Conservation (phyloP, 2,888 invertebrate species). For the Drosophila eohydei region DNA sequence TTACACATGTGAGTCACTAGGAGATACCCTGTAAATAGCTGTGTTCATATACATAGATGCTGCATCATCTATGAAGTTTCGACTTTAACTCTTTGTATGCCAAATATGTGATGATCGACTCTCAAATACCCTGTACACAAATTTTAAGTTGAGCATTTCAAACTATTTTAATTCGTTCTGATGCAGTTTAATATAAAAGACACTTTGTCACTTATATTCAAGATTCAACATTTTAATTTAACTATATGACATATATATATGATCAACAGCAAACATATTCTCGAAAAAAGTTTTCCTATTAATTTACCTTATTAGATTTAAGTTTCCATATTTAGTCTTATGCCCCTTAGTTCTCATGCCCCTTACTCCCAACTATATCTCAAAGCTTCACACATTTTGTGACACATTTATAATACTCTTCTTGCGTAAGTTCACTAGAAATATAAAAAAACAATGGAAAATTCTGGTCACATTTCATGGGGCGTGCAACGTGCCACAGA, state of each 20-base stretch:
- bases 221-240: no score
- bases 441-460: slow-evolving; percentile 12
- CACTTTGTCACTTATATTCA: no score
- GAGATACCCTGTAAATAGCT: neutral
- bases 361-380: neutral
- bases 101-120: neutral
- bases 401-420: neutral
- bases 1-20: neutral
- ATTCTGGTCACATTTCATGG: slow-evolving; percentile 35
- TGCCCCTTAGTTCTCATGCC: no score
- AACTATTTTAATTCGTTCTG: no score
- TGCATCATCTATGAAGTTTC: neutral
- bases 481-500: slow-evolving; percentile 42
- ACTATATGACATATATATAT: neutral
- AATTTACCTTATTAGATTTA: neutral
- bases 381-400: neutral
- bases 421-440: neutral
- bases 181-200: no score
- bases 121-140: neutral
- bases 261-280: neutral
- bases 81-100: no score
- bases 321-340: neutral
- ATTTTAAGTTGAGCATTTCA: no score
- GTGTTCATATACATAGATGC: neutral
- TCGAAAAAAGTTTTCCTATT: no score